Conservation (phyloP, 1,140 invertebrate species). For the Teleopsis dalmanni region DNA sequence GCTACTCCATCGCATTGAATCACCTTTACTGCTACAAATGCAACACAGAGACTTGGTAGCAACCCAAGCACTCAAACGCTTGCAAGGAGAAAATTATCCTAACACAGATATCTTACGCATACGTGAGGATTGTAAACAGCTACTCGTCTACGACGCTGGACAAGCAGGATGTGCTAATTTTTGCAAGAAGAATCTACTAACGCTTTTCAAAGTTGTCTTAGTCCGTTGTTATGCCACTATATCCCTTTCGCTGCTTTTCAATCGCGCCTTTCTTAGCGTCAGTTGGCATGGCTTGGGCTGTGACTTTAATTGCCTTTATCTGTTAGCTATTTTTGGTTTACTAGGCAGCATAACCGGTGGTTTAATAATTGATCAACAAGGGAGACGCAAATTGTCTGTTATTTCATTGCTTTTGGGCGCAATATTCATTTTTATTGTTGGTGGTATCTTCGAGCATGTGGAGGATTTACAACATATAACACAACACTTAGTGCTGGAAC, state of each 20-base stretch:
- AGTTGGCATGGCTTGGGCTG: slow-evolving; percentile 34
- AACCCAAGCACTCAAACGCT: slow-evolving; percentile 27
- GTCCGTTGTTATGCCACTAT: slow-evolving; percentile 28
- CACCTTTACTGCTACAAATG: slow-evolving; percentile 27
- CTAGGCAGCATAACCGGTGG: slow-evolving; percentile 26
- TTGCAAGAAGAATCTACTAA: slow-evolving; percentile 13
- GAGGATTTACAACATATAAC: slow-evolving; percentile 23
- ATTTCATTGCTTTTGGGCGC: slow-evolving; percentile 26
- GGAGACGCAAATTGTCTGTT: slow-evolving; percentile 29
- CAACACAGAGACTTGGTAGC: slow-evolving; percentile 29
- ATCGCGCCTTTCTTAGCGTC: slow-evolving; percentile 29
- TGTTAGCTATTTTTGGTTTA: slow-evolving; percentile 28
- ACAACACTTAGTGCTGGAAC: slow-evolving; percentile 28
- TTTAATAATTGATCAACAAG: slow-evolving; percentile 28
- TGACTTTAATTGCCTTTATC: slow-evolving; percentile 35
- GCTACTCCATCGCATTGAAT: slow-evolving; percentile 25
- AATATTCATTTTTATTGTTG: slow-evolving; percentile 32
- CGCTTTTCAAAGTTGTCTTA: slow-evolving; percentile 28
- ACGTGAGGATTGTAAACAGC: slow-evolving; percentile 29
- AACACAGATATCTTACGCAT: slow-evolving; percentile 12
- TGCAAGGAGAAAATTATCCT: slow-evolving; percentile 10
- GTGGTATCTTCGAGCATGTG: slow-evolving; percentile 34
- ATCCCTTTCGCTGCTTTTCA: slow-evolving; percentile 30
- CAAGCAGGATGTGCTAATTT: not conserved
- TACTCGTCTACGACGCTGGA: slow-evolving; percentile 19